phyloP scores from a whole-genome alignment of 2,797 vertebrate genomes.

The Rhynchonycteris naso region DNA sequence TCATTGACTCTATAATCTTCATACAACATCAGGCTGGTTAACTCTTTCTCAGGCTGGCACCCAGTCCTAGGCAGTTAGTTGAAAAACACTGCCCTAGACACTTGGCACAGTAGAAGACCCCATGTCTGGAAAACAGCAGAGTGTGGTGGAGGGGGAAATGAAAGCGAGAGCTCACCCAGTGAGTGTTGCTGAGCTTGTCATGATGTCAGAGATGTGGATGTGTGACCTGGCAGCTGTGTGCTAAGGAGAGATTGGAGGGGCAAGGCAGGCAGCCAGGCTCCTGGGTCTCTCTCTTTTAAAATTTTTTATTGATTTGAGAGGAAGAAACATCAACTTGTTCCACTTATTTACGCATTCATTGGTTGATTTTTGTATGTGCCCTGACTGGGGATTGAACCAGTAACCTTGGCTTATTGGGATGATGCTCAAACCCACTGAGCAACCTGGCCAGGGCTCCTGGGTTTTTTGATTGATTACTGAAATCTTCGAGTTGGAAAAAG shows the following conservation, averaged over 20 bases:
- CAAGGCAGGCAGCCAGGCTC: background rate
- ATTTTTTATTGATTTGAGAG: too few species aligned
- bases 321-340: too few species aligned
- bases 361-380: too few species aligned
- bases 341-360: too few species aligned
- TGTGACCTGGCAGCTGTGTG: background rate
- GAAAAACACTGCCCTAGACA: background rate
- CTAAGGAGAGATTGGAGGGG: background rate
- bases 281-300: background rate
- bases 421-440: too few species aligned
- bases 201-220: background rate
- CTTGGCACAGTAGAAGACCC: background rate
- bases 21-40: too few species aligned
- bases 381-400: too few species aligned
- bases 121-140: background rate
- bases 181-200: background rate
- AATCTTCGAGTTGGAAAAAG: conserved; percentile 3
- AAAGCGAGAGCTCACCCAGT: background rate
- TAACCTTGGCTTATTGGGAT: too few species aligned
- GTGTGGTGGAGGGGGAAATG: background rate
- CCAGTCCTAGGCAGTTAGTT: too few species aligned
- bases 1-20: too few species aligned
- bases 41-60: too few species aligned
- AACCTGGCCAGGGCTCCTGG: background rate
- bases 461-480: background rate